phyloP scores from a whole-genome alignment of 2,888 invertebrate species.

The Oligia fasciuncula region DNA sequence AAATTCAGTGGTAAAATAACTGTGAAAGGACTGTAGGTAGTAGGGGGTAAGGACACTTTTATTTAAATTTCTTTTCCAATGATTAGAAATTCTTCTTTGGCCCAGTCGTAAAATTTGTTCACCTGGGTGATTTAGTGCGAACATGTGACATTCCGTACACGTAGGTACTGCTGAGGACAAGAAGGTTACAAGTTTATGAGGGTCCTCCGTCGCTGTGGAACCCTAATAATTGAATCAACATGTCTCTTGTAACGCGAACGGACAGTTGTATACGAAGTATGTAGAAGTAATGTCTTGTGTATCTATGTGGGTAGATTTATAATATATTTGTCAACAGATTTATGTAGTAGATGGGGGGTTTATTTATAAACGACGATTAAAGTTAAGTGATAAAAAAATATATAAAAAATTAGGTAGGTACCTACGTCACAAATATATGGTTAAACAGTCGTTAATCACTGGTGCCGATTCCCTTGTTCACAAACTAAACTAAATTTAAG shows the following conservation, averaged over 20 bases:
- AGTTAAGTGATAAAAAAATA: no score
- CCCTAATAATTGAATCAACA: constrained; percentile 34
- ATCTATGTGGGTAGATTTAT: constrained; percentile 13
- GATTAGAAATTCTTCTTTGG: neutral
- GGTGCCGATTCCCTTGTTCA: no score
- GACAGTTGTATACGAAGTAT: constrained; percentile 12
- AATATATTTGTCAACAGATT: neutral
- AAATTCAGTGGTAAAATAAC: neutral
- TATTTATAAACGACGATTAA: neutral
- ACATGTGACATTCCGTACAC: constrained; percentile 25
- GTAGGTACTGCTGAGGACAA: constrained; percentile 5
- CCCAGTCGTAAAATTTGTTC: constrained; percentile 9
- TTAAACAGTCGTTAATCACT: no score
- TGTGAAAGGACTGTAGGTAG: neutral
- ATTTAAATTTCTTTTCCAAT: neutral
- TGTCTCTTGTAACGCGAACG: constrained; percentile 17
- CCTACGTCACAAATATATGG: no score
- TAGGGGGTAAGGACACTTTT: neutral
- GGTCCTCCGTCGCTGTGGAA: constrained; percentile 23
- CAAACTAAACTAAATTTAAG: no score
- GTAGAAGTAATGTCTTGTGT: neutral
- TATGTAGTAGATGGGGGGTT: neutral
- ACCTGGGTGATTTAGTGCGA: constrained; percentile 32
- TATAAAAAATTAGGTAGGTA: no score
- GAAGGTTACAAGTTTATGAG: constrained; percentile 42